These are phyloP conservation scores for Calliphora vicina DNA, from an alignment of 1,140 invertebrate genomes.

Conservation along the genomic window DNA sequence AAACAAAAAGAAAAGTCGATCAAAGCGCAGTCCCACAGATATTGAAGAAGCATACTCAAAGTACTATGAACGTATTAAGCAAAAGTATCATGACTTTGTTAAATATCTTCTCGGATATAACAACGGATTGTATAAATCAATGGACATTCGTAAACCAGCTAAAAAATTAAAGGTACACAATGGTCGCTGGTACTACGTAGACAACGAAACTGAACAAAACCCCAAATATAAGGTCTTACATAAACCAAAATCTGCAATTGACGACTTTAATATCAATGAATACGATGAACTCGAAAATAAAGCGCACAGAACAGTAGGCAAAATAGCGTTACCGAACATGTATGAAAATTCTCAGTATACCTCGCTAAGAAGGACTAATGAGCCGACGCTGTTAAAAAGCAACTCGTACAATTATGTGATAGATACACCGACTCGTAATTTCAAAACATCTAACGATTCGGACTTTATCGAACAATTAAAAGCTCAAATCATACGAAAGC, in stretches of 20 bases:
- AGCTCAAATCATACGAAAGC: conserved; percentile 53
- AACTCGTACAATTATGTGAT: conserved; percentile 35
- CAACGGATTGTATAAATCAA: conserved; percentile 26
- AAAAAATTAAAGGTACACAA: conserved; percentile 49
- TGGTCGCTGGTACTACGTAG: conserved; percentile 46
- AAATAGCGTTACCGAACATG: conserved; percentile 47
- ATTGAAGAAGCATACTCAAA: conserved; percentile 57
- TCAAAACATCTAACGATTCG: conserved; percentile 35
- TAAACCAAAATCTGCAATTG: conserved; percentile 42
- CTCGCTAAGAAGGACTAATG: conserved; percentile 25
- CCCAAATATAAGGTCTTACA: conserved; percentile 48
- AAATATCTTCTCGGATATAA: conserved; percentile 53
- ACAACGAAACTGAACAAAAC: conserved; percentile 48
- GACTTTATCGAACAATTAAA: conserved; percentile 56
- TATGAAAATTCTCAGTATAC: conserved; percentile 45
- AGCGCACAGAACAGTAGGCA: conserved; percentile 23
- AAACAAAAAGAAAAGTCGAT: background rate
- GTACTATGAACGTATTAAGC: conserved; percentile 56
- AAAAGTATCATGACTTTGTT: conserved; percentile 59
- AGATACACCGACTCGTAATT: background rate
- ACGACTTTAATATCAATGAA: conserved; percentile 34
- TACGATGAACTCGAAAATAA: conserved; percentile 31
- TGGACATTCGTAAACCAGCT: conserved; percentile 39
- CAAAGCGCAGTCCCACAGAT: conserved; percentile 49
- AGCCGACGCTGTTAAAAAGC: background rate